Percentiles rank a stretch among this genome's conserved stretches.
Conservation (phyloP, 92 coral and sea anemone species). For the Blastomussa wellsi region DNA sequence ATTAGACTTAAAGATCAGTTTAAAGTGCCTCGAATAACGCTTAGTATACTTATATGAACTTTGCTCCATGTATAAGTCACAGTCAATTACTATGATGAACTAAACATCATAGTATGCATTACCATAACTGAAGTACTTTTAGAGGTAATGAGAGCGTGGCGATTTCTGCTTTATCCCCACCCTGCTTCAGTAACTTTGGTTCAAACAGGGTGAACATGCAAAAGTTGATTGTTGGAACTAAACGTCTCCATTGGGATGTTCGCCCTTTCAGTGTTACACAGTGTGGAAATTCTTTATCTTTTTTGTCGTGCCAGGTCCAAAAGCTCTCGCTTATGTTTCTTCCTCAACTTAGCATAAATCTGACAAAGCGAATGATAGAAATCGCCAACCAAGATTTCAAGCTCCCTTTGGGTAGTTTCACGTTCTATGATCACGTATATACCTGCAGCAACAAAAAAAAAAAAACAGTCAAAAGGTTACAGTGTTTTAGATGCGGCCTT, state of each 20-base stretch:
- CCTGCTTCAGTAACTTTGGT: not conserved
- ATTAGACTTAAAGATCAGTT: too few species aligned
- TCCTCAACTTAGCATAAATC: not conserved
- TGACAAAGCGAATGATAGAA: slow-evolving; percentile 12
- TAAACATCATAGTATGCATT: not conserved
- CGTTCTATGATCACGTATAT: not conserved
- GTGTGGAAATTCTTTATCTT: not conserved
- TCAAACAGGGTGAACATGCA: not conserved
- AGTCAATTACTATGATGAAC: too few species aligned
- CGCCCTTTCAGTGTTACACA: not conserved
- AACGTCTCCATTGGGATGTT: not conserved
- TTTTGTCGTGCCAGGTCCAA: not conserved
- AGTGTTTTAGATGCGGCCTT: too few species aligned
- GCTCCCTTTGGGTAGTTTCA: slow-evolving; percentile 1
- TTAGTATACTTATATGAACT: too few species aligned
- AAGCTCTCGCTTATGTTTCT: slow-evolving; percentile 6
- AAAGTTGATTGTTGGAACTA: not conserved
- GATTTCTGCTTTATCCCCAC: not conserved
- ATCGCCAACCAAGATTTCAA: slow-evolving; percentile 23
- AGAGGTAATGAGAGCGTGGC: not conserved
- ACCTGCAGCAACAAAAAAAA: not conserved
- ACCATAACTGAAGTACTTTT: not conserved
- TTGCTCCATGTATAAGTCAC: too few species aligned
- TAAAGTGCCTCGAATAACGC: too few species aligned
- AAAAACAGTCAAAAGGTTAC: too few species aligned